These are phyloP conservation scores for Craseonycteris thonglongyai DNA, from an alignment of 2,113 vertebrate species.

Conservation along the genomic window DNA sequence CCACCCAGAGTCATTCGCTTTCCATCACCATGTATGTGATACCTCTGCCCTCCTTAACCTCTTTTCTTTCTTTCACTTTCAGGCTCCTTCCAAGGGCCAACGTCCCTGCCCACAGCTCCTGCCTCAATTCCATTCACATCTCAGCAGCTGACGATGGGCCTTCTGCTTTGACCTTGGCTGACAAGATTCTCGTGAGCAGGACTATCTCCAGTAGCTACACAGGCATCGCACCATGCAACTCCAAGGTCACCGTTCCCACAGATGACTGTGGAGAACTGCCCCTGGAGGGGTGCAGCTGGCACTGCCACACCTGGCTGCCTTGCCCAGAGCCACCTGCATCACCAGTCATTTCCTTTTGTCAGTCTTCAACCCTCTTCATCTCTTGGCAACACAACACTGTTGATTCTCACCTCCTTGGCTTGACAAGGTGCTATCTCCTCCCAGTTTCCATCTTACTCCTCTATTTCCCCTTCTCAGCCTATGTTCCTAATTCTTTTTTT, in stretches of 20 bases:
- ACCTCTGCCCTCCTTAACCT: no score
- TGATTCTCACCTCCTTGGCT: background rate
- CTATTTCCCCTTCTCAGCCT: background rate
- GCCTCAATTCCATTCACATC: background rate
- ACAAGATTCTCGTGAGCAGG: background rate
- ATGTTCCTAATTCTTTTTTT: no score
- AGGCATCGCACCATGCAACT: rapidly evolving
- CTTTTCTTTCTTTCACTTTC: background rate
- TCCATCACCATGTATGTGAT: no score
- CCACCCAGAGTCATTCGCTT: no score
- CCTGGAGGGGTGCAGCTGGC: background rate
- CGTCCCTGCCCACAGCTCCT: background rate
- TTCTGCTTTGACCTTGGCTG: background rate
- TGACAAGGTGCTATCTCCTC: background rate
- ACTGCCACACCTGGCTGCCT: background rate
- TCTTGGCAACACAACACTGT: background rate
- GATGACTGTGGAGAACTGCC: background rate
- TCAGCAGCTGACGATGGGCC: background rate
- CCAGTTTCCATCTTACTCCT: background rate
- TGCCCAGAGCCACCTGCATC: background rate
- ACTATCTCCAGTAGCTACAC: background rate
- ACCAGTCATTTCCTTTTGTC: background rate
- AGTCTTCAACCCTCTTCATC: background rate
- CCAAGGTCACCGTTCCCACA: background rate
- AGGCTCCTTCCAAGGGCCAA: background rate